Conservation (phyloP, 2,888 invertebrate genomes). For the Tyria jacobaeae region DNA sequence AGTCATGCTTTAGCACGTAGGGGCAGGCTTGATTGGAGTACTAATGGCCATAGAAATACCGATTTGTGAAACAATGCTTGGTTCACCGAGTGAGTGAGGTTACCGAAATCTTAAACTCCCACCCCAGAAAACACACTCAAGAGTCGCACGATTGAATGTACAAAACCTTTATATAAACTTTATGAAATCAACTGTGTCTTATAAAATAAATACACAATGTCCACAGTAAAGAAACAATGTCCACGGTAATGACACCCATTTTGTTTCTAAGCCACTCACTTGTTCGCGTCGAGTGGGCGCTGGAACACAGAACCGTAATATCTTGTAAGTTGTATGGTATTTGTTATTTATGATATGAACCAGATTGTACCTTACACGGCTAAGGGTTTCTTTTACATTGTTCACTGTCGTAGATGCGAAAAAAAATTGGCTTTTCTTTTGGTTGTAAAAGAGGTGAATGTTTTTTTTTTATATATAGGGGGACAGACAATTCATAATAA, state of each 20-base stretch:
- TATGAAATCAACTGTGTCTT: background rate
- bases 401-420: background rate
- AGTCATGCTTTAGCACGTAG: too few relatives aligned
- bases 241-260: slow-evolving; percentile 18
- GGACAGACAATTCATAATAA: too few relatives aligned
- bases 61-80: too few relatives aligned
- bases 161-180: background rate
- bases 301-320: slow-evolving; percentile 5
- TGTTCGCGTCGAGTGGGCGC: slow-evolving; percentile 19
- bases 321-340: slow-evolving; percentile 2
- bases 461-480: too few relatives aligned
- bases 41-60: too few relatives aligned
- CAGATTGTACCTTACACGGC: background rate
- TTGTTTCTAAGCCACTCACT: slow-evolving; percentile 16
- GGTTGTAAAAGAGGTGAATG: background rate
- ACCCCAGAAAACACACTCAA: too few relatives aligned
- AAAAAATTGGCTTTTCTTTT: too few relatives aligned
- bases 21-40: too few relatives aligned
- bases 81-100: too few relatives aligned
- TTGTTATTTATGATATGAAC: slow-evolving; percentile 10
- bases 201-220: background rate
- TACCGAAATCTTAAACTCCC: too few relatives aligned
- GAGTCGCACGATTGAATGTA: too few relatives aligned
- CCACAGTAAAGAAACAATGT: slow-evolving; percentile 8
- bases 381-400: background rate